phyloP scores from a whole-genome alignment of 2,888 invertebrate genomes.

The Rotaria socialis region DNA sequence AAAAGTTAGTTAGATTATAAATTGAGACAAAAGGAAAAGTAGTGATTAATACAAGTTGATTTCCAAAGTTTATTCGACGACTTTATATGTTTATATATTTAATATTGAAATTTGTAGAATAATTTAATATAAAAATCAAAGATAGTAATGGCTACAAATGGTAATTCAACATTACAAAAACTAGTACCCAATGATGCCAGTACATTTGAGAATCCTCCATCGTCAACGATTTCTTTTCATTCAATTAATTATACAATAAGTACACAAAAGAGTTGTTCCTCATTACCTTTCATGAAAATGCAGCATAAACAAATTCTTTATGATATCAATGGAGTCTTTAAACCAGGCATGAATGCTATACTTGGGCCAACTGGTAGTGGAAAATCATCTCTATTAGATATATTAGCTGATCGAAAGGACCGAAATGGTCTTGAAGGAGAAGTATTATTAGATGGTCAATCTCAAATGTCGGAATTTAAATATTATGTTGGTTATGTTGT shows the following conservation, averaged over 20 bases:
- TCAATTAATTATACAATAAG: not conserved
- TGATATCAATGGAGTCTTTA: slow-evolving; percentile 54
- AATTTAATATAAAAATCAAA: not conserved
- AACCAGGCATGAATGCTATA: slow-evolving; percentile 57
- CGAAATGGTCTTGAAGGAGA: slow-evolving; percentile 52
- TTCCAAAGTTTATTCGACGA: not conserved
- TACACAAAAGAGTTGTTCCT: not conserved
- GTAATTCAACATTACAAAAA: not conserved
- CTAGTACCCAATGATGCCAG: not conserved
- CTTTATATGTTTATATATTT: not conserved
- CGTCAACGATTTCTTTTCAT: not conserved
- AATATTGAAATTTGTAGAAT: not conserved
- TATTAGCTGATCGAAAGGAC: slow-evolving; percentile 50
- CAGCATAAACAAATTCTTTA: slow-evolving; percentile 4
- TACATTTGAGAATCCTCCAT: not conserved
- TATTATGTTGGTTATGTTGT: slow-evolving; percentile 59
- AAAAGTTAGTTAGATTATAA: too few relatives aligned
- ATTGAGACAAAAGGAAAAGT: not conserved
- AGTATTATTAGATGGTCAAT: slow-evolving; percentile 55
- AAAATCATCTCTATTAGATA: slow-evolving; percentile 56
- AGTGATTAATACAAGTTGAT: not conserved
- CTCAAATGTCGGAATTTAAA: slow-evolving; percentile 57
- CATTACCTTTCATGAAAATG: not conserved
- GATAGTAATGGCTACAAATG: not conserved
- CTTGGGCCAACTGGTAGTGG: slow-evolving; percentile 59